These are phyloP conservation scores for Pseudomyrmex pallidus DNA, from an alignment of 1,140 invertebrate species.

Conservation along the genomic window DNA sequence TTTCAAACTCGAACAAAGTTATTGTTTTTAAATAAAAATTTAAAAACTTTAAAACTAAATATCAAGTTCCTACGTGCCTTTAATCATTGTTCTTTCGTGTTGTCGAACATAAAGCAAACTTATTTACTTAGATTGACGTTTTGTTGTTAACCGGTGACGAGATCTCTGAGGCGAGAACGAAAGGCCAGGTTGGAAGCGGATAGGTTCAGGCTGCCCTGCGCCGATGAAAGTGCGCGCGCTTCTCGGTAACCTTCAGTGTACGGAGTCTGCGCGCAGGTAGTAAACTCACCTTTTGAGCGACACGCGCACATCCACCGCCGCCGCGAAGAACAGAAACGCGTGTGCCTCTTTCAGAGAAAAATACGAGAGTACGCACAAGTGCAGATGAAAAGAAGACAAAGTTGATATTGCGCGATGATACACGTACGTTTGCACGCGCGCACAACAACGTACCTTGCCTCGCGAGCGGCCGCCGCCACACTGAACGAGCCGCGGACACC, in stretches of 20 bases:
- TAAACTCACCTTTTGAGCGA: constrained; percentile 65
- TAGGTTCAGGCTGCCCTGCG: background rate
- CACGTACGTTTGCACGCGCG: constrained; percentile 46
- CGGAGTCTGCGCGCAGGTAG: constrained; percentile 76
- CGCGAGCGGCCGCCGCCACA: constrained; percentile 84
- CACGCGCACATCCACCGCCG: constrained; percentile 70
- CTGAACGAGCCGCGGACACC: constrained; percentile 82
- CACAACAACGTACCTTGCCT: constrained; percentile 78
- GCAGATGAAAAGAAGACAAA: background rate
- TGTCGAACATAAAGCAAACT: background rate
- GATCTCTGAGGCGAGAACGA: constrained; percentile 30
- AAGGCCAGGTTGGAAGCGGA: constrained; percentile 36
- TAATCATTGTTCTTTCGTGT: background rate
- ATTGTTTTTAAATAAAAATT: background rate
- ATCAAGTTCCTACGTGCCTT: constrained; percentile 19
- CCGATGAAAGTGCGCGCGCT: constrained; percentile 49
- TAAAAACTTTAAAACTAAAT: background rate
- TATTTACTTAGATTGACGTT: background rate
- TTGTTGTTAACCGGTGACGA: background rate
- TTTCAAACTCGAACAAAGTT: background rate
- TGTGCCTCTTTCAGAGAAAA: constrained; percentile 37
- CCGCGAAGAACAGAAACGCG: constrained; percentile 59
- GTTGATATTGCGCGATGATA: constrained; percentile 5
- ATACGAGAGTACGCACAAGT: background rate
- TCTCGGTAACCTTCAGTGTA: background rate